Base-by-base conservation (phyloP, 2,113 vertebrate genomes). In the Tringa solitaria region DNA sequence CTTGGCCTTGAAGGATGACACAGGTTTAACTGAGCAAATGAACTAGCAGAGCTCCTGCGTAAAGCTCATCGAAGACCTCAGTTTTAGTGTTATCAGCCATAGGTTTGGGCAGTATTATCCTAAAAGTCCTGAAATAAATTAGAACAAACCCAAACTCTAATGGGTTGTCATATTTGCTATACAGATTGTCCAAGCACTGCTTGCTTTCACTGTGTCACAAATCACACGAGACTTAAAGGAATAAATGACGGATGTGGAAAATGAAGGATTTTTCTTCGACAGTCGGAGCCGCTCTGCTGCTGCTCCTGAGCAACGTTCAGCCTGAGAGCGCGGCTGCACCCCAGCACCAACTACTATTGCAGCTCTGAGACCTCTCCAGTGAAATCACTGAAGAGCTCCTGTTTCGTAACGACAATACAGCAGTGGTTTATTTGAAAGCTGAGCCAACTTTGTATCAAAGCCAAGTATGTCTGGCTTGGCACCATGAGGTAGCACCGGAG, bases 401-500 rank as follows among this genome's bases (percentile, higher is more conserved):
- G 91, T 96, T 96, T 51, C 67, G 5, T 90, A 83, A 76, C 0
- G 77, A 65, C 90, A 69, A 46, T 85, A 46, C 82, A 51, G 93
- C 93, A 89, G 70, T 81, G 95, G 35, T 89, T 96, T 92, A 82
- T 96, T 96, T 96, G 92, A 96, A 93, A 88, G 93, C 88, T 94
- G 88, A 89, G 90, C 93, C 93, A 95, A 23, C 26, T 43, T 37
- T 61, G 89, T 94, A 69, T 84, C 89, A 67, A 89, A 95, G 95
- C 96, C 97, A 97, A 96, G 5, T 87, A 82, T 79, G 92, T 94
- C 86, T 94, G 96, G 86, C 81, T 96, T 96, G 93, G 92, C 92
- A 91, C 76, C 35, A 1, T 1, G 9, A 89, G 90, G 69, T 67
- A 27, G 8, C 50, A 2, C 27, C 0, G 2, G 86, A 96, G 95